phyloP scores from a whole-genome alignment of 2,113 vertebrate species.

The Melanocharis versteri region DNA sequence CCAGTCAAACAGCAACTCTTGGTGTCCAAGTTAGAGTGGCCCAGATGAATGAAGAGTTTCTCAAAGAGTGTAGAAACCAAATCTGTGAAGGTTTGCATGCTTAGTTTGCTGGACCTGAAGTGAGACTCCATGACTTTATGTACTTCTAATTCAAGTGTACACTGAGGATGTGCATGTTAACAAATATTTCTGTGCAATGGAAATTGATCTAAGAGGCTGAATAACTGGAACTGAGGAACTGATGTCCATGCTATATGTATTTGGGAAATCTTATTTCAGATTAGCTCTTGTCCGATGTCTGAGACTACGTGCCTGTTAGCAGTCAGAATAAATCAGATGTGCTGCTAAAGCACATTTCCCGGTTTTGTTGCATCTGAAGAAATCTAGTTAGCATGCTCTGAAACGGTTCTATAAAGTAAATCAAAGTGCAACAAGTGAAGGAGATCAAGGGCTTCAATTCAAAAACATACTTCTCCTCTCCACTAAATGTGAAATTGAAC shows the following conservation, averaged over 20 bases:
- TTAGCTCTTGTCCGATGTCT: background rate
- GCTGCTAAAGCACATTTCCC: background rate
- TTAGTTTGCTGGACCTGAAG: background rate
- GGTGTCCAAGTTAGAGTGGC: rapidly evolving
- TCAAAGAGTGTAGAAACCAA: background rate
- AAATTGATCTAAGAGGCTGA: background rate
- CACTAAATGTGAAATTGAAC: background rate
- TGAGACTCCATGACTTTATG: background rate
- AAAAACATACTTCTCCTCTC: background rate
- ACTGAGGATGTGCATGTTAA: background rate
- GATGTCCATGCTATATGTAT: background rate
- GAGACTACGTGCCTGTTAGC: background rate
- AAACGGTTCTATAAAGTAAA: background rate
- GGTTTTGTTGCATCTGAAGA: background rate
- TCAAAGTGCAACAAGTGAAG: background rate
- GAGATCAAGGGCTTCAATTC: background rate
- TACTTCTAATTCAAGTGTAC: background rate
- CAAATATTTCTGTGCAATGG: background rate
- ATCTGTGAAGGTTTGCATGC: background rate
- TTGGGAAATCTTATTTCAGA: background rate
- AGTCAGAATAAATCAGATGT: background rate
- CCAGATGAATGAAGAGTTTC: background rate
- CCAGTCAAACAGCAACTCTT: background rate
- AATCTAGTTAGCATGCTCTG: background rate
- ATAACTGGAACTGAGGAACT: background rate